Conservation (phyloP, 2,797 vertebrate species). For the Chrysocyon brachyurus region DNA sequence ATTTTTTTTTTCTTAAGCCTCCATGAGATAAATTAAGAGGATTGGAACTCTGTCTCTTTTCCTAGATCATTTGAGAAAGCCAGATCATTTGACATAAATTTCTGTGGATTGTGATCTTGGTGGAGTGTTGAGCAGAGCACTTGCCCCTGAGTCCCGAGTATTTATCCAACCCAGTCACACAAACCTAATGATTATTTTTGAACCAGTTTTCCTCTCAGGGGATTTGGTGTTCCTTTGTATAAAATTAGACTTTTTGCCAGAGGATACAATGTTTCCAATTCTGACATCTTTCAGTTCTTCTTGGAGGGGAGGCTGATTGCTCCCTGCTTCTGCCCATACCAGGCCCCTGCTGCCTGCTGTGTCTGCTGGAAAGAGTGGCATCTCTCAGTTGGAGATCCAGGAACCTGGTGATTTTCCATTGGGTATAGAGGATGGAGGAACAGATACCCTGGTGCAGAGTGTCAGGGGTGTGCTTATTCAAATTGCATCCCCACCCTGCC, state of each 20-base stretch:
- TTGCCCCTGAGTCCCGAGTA: neutral
- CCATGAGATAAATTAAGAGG: neutral
- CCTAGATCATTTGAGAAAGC: conserved; percentile 40
- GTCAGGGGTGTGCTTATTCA: neutral
- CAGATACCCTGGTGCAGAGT: neutral
- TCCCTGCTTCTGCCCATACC: neutral
- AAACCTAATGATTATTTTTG: neutral
- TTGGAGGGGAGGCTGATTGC: neutral
- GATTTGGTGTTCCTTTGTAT: neutral
- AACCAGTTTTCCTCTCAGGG: neutral
- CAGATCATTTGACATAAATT: neutral
- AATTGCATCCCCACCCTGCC: neutral
- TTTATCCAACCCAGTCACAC: neutral
- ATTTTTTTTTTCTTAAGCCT: neutral
- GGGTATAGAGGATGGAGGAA: neutral
- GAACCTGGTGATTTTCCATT: neutral
- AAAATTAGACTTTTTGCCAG: neutral
- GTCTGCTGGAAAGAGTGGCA: neutral
- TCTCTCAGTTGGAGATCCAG: neutral
- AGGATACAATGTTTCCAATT: neutral
- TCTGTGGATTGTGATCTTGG: neutral
- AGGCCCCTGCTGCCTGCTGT: neutral
- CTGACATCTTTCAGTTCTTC: conserved; percentile 9
- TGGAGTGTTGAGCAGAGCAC: neutral
- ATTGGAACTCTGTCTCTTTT: neutral